These are phyloP conservation scores for Limonius californicus DNA, from an alignment of 1,140 invertebrate genomes.

Conservation along the genomic window DNA sequence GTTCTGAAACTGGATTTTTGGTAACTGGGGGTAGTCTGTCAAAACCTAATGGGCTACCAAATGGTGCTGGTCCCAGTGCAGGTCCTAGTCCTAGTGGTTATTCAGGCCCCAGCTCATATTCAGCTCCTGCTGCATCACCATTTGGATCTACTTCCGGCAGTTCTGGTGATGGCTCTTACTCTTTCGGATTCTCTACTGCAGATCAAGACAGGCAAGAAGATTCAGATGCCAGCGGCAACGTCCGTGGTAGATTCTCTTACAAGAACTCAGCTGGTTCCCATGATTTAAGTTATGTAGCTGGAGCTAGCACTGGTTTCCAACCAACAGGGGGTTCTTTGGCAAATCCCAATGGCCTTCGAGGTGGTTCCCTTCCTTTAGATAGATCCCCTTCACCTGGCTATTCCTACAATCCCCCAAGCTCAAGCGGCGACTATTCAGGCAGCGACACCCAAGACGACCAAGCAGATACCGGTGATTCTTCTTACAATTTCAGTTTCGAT, in stretches of 20 bases:
- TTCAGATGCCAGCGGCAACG: constrained; percentile 36
- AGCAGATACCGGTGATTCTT: constrained; percentile 22
- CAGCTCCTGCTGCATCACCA: not conserved
- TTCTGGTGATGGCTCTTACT: constrained; percentile 13
- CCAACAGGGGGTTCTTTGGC: constrained; percentile 20
- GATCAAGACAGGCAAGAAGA: constrained; percentile 30
- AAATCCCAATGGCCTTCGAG: not conserved
- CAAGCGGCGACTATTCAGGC: not conserved
- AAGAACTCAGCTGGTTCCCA: constrained; percentile 27
- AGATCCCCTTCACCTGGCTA: not conserved
- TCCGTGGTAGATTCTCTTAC: constrained; percentile 34
- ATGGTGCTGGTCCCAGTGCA: not conserved
- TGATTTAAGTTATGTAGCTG: constrained; percentile 30
- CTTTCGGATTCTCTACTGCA: constrained; percentile 31
- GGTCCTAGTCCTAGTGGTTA: not conserved
- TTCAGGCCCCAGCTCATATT: not conserved
- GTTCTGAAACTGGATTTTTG: constrained; percentile 33
- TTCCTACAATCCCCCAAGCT: not conserved
- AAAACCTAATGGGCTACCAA: constrained; percentile 14
- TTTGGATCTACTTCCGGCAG: not conserved
- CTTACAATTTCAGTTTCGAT: constrained; percentile 35
- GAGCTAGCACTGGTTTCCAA: constrained; percentile 30
- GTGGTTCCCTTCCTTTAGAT: not conserved
- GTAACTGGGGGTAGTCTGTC: constrained; percentile 24
- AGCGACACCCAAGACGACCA: not conserved